Base-by-base conservation (phyloP, 1,140 invertebrate genomes). In the Cotesia glomerata region DNA sequence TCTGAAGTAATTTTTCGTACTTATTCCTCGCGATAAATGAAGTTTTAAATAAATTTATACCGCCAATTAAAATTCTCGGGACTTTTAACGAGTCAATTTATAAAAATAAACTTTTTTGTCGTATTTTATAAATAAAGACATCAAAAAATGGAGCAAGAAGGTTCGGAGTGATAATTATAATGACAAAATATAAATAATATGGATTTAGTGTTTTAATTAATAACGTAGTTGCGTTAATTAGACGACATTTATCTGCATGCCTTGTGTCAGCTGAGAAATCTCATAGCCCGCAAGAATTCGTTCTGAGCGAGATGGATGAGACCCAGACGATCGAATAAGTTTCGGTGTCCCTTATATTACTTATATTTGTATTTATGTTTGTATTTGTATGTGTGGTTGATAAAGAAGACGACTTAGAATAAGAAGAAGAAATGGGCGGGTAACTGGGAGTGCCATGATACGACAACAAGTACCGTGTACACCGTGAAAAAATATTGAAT, bases 231-330 rank as follows among this genome's bases (percentile, higher is more conserved):
- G 63, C 35, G 83, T 84, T 84, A 84, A 84, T 84, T 84, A 84
- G 81, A 81, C 80, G 82, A 84, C 83, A 84, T 84, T 84, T 84
- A 83, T 84, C 83, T 82, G 79, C 78, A 77, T 77, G 79, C 78
- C 79, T 45, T 45, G 81, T 76, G 45, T 52, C 65, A 54, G 69
- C 77, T 75, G 64, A 79, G 79, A 82, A 83, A 83, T 82, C 81
- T 83, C 79, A 76, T 75, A 70, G 76, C 63, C 75, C 75, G 51
- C 73, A 76, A 78, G 82, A 84, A 82, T 81, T 79, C 74, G 72
- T 73, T 62, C 36, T 73, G 62, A 72, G 72, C 69, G 56, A 72
- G 54, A 54, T 51, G 9, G 65, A 54, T 62, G 59, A 62, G 35
- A 45, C 39, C 39, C 26, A 26, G 39, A 45, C 39, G 11, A 45